These are phyloP conservation scores for Machimus atricapillus DNA, from an alignment of 2,888 invertebrate species.

Conservation along the genomic window DNA sequence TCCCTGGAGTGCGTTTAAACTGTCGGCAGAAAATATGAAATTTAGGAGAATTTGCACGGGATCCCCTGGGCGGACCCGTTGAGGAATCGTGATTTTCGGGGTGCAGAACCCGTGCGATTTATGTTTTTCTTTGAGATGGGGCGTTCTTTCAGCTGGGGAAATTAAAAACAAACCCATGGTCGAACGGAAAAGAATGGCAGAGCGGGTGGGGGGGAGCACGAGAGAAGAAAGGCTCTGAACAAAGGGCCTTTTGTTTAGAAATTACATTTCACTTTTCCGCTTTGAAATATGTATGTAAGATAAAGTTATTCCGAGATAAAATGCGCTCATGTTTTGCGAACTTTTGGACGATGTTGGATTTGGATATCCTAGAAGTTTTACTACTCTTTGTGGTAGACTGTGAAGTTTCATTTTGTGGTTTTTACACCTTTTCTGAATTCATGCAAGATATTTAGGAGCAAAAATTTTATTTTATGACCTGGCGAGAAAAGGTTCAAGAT, in stretches of 20 bases:
- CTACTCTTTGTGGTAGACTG: neutral
- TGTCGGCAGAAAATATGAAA: neutral
- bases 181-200: neutral
- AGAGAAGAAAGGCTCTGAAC: neutral
- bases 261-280: neutral
- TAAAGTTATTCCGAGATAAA: neutral
- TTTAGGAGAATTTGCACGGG: neutral
- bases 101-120: neutral
- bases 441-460: neutral
- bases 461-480: too few species aligned
- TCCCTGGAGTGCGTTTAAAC: neutral
- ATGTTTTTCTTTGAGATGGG: neutral
- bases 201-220: neutral
- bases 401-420: neutral
- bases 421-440: neutral
- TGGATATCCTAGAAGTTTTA: neutral
- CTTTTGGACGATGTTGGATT: neutral
- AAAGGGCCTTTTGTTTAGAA: neutral
- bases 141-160: neutral
- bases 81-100: neutral
- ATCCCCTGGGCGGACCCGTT: neutral
- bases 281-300: neutral
- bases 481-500: too few species aligned
- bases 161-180: neutral
- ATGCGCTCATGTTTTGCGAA: neutral